These are phyloP conservation scores for Andrena marginata DNA, from an alignment of 2,888 invertebrate species.

Conservation along the genomic window DNA sequence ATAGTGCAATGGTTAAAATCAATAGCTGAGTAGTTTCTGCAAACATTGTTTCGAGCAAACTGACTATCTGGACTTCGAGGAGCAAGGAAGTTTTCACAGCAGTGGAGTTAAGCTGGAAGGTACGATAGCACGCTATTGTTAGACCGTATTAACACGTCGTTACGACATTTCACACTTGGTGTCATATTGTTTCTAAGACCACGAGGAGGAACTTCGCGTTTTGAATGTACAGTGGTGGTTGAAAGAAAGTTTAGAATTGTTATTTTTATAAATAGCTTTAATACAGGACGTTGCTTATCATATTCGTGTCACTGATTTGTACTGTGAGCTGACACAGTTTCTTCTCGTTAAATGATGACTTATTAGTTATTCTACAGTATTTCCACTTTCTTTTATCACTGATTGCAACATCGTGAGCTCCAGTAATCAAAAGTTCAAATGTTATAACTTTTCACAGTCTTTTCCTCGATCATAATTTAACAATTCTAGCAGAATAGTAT, in stretches of 20 bases:
- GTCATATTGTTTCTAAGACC: conserved; percentile 55
- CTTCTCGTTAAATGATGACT: too few species aligned
- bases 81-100: conserved; percentile 34
- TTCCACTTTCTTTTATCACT: too few species aligned
- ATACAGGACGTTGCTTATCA: neutral
- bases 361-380: too few species aligned
- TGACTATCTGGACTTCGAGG: conserved; percentile 14
- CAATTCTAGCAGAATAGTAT: too few species aligned
- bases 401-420: neutral
- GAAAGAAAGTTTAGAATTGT: neutral
- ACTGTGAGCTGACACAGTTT: too few species aligned
- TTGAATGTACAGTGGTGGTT: neutral
- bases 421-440: neutral
- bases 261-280: neutral
- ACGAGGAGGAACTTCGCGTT: conserved; percentile 20
- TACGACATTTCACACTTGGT: conserved; percentile 83
- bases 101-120: conserved; percentile 70
- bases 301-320: neutral
- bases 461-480: too few species aligned
- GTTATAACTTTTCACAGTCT: neutral
- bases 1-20: neutral
- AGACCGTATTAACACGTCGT: conserved; percentile 82
- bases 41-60: conserved; percentile 10
- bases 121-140: conserved; percentile 63
- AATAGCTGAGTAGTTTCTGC: neutral